phyloP scores from a whole-genome alignment of 2,113 vertebrate genomes.

The Lasiurus cinereus region DNA sequence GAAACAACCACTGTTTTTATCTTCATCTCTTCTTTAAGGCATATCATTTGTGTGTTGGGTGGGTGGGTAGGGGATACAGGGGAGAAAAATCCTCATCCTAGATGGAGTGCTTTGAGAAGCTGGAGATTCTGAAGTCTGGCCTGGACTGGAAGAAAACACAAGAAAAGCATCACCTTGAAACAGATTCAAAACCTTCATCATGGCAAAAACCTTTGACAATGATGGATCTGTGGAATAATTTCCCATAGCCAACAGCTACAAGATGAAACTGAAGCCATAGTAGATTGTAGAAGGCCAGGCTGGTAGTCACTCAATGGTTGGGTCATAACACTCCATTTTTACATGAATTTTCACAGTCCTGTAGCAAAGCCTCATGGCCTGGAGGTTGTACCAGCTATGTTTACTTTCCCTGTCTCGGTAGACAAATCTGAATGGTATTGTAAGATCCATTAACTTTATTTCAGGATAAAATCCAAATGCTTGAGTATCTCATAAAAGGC shows the following conservation, averaged over 20 bases:
- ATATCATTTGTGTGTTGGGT: not conserved
- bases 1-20: not conserved
- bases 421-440: not conserved
- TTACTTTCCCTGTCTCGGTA: not conserved
- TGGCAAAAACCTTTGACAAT: not conserved
- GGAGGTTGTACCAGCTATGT: not conserved
- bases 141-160: conserved; percentile 72
- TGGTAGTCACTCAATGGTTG: conserved; percentile 4
- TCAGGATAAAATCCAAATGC: conserved; percentile 56
- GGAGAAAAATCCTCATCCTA: not conserved
- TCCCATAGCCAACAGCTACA: conserved; percentile 60
- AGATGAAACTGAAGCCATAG: not conserved
- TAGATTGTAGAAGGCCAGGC: conserved; percentile 16
- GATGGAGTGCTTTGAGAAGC: conserved; percentile 75
- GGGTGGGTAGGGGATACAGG: not conserved
- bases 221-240: conserved; percentile 9
- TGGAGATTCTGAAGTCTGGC: conserved; percentile 80
- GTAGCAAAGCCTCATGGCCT: not conserved
- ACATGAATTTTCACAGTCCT: not conserved
- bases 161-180: conserved; percentile 77
- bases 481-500: conserved; percentile 36
- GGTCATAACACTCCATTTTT: conserved; percentile 46
- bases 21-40: not conserved
- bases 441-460: not conserved
- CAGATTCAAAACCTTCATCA: not conserved